These are phyloP conservation scores for Thryonomys swinderianus DNA, from an alignment of 2,113 vertebrate species.

Conservation along the genomic window DNA sequence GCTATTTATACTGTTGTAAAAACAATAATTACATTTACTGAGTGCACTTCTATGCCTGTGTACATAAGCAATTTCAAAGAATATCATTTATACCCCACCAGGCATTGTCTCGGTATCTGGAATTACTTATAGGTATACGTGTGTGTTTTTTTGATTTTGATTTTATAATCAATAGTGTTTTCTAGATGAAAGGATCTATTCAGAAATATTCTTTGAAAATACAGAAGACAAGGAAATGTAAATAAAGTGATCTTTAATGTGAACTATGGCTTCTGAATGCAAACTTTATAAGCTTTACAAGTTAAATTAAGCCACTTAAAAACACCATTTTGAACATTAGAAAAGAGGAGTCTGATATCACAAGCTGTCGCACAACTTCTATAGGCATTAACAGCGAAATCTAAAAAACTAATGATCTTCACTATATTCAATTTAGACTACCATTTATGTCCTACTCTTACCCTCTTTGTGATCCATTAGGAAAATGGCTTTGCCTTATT, in stretches of 20 bases:
- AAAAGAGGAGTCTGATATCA: not conserved
- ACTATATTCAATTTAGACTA: slow-evolving; percentile 38
- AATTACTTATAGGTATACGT: not conserved
- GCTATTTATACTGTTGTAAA: slow-evolving; percentile 70
- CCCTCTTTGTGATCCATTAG: slow-evolving; percentile 69
- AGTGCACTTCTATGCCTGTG: slow-evolving; percentile 74
- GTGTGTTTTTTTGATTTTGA: not conserved
- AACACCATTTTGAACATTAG: slow-evolving; percentile 57
- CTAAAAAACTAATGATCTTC: slow-evolving; percentile 52
- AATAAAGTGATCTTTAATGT: slow-evolving; percentile 28
- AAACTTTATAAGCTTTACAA: slow-evolving; percentile 35
- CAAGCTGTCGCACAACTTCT: slow-evolving; percentile 41
- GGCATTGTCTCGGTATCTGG: slow-evolving; percentile 24
- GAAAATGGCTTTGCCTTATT: slow-evolving; percentile 71
- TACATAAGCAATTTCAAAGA: slow-evolving; percentile 70
- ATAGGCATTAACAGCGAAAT: slow-evolving; percentile 51
- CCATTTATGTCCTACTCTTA: slow-evolving; percentile 63
- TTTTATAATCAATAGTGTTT: slow-evolving; percentile 59
- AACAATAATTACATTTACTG: slow-evolving; percentile 77
- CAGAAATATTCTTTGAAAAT: slow-evolving; percentile 19
- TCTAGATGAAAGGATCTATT: slow-evolving; percentile 39
- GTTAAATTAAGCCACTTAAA: slow-evolving; percentile 65
- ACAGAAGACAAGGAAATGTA: not conserved
- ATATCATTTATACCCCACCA: slow-evolving; percentile 39
- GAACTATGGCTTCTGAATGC: not conserved